phyloP scores from a whole-genome alignment of 2,113 vertebrate species.

The Campylomormyrus tamandua region DNA sequence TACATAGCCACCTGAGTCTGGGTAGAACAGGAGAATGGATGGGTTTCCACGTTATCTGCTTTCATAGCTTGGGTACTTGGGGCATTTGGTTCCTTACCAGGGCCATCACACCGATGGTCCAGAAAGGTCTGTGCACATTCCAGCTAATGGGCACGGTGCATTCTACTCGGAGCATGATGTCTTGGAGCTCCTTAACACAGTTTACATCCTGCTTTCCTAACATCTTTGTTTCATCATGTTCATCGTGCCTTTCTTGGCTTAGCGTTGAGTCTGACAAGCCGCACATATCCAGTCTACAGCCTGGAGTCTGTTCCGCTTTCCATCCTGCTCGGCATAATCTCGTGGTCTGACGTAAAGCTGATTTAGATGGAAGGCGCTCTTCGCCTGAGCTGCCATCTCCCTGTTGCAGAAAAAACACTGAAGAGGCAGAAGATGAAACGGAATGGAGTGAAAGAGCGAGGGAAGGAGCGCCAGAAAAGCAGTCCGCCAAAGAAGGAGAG shows the following conservation, averaged over 20 bases:
- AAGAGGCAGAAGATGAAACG: slow-evolving; percentile 80
- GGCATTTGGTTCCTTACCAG: not conserved
- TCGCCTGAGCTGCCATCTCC: not conserved
- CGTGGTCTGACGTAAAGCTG: not conserved
- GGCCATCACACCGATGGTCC: not conserved
- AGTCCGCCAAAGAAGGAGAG: slow-evolving; percentile 85
- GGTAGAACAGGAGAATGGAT: not conserved
- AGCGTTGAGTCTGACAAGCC: not conserved
- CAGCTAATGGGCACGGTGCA: not conserved
- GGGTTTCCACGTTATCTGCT: not conserved
- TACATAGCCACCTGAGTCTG: not conserved
- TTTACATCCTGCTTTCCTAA: not conserved
- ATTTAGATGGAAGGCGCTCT: not conserved
- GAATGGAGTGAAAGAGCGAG: slow-evolving; percentile 75
- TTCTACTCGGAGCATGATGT: not conserved
- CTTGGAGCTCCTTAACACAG: not conserved
- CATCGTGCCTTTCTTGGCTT: not conserved
- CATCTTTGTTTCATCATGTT: not conserved
- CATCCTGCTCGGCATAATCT: not conserved
- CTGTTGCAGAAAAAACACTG: slow-evolving; percentile 68
- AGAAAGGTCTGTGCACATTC: not conserved
- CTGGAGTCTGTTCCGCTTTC: not conserved
- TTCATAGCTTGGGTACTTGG: not conserved
- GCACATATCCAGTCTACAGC: not conserved
- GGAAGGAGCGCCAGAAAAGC: slow-evolving; percentile 74